Base-by-base conservation (phyloP, 2,113 vertebrate genomes). In the Hippoglossus stenolepis region DNA sequence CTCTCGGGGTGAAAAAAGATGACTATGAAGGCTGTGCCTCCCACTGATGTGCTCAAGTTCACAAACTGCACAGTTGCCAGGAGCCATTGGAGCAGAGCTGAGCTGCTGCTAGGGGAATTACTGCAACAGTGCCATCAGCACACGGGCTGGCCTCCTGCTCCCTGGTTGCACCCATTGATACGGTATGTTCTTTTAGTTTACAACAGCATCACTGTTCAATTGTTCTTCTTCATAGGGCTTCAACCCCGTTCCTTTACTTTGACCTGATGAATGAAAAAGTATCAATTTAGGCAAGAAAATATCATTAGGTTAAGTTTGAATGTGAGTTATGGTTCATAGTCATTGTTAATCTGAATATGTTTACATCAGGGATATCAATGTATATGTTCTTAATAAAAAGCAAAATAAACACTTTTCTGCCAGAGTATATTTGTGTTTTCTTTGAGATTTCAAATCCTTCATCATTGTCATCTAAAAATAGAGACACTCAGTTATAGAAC, bases 81-180 rank as follows among this genome's bases (percentile, higher is more conserved):
- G 0, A 26, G 0, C 0, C 21, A 0, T 14, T 1, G 23, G 0
- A 26, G 7, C 0, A 12, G 14, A 54, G 5, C 2, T 82, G 0
- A 80, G 3, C 47, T 87, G 90, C 75, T 87, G 73, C 73, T 23
- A 77, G 69, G 90, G 88, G 2, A 10, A 91, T 64, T 73, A 43
- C 79, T 92, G 91, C 73, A 92, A 93, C 80, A 68, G 86, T 0
- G 85, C 82, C 70, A 62, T 17, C 24, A 71, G 80, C 61, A 62
- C 53, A 4, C 63, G 62, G 0, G 72, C 54, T 12, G 64, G 78
- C 20, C 9, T 84, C 20, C 75, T 88, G 68, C 77, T 92, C 5
- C 5, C 58, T 88, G 59, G 18, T 72, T 43, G 43, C 72, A 23
- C 10, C 10, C 65, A 0, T 54, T 91, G 64, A 11, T 85, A n/a